Evolutionary conservation across 1,140 invertebrate genomes (phyloP).

Genomic region (Lepidotrigona ventralis): DNA sequence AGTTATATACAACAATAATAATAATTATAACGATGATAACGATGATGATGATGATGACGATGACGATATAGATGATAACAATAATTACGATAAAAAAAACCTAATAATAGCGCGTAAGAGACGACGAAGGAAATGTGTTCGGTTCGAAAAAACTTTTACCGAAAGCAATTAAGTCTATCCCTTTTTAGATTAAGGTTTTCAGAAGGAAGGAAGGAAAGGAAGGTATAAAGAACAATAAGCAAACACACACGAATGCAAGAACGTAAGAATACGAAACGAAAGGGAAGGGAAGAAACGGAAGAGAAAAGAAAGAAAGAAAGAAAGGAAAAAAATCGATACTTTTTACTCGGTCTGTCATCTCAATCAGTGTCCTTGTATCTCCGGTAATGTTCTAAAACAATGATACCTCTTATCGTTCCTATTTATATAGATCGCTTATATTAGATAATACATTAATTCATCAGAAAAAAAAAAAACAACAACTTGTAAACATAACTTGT

Average conservation of each 20-base stretch:
- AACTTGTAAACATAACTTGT: conserved; percentile 45
- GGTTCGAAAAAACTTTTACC: conserved; percentile 26
- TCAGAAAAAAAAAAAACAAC: not conserved
- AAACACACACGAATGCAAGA: not conserved
- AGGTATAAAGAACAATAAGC: not conserved
- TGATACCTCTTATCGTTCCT: conserved; percentile 63
- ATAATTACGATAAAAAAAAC: conserved; percentile 38
- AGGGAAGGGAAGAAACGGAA: too few relatives aligned
- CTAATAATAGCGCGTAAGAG: conserved; percentile 43
- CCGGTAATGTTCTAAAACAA: conserved; percentile 47
- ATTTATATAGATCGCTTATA: conserved; percentile 58
- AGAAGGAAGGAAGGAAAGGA: not conserved
- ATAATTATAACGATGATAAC: too few relatives aligned
- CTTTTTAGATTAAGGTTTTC: conserved; percentile 42
- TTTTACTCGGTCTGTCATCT: conserved; percentile 46
- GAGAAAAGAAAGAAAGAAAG: not conserved
- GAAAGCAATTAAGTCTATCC: conserved; percentile 48
- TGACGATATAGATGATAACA: conserved; percentile 40
- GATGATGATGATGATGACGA: conserved; percentile 3
- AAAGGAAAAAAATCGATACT: conserved; percentile 12
- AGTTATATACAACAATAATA: too few relatives aligned
- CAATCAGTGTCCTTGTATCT: conserved; percentile 49
- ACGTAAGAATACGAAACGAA: not conserved
- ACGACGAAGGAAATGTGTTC: conserved; percentile 27
- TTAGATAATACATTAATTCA: conserved; percentile 22